Percentiles rank a stretch among this genome's conserved stretches.
Conservation (phyloP, 2,888 invertebrate species). For the Chaitophorus viminalis region DNA sequence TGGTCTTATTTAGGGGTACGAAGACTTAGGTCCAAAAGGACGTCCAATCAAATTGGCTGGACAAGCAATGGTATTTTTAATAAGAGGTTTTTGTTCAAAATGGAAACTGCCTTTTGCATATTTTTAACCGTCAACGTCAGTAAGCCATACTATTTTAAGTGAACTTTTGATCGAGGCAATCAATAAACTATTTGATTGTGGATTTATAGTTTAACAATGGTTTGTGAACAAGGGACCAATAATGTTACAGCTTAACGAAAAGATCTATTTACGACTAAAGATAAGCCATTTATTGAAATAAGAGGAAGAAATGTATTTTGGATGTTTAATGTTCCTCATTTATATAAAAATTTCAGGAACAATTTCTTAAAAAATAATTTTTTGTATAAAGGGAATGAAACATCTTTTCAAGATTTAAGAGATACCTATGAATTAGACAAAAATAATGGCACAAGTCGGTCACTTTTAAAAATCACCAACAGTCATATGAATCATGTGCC, state of each 20-base stretch:
- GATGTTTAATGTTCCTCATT: slow-evolving; percentile 63
- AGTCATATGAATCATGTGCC: slow-evolving; percentile 63
- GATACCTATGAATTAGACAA: slow-evolving; percentile 63
- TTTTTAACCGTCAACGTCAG: slow-evolving; percentile 62
- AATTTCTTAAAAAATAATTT: slow-evolving; percentile 63
- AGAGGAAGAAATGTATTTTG: not conserved
- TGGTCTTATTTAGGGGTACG: slow-evolving; percentile 64
- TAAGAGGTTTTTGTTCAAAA: slow-evolving; percentile 63
- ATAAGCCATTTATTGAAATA: not conserved
- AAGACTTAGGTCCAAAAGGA: slow-evolving; percentile 64
- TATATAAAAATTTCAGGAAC: slow-evolving; percentile 64
- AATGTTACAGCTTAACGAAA: not conserved
- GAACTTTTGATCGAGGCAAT: slow-evolving; percentile 58
- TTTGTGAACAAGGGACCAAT: not conserved
- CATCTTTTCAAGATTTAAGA: slow-evolving; percentile 63
- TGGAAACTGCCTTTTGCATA: slow-evolving; percentile 65
- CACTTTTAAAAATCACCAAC: slow-evolving; percentile 63
- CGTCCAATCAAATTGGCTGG: too few species aligned
- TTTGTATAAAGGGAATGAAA: slow-evolving; percentile 25
- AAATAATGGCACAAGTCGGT: slow-evolving; percentile 61
- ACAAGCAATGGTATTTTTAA: slow-evolving; percentile 62
- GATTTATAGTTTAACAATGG: slow-evolving; percentile 63
- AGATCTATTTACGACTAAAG: not conserved
- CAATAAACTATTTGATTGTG: slow-evolving; percentile 42
- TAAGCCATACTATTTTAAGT: slow-evolving; percentile 56